phyloP scores from a whole-genome alignment of 2,113 vertebrate species.

The Cynocephalus volans region DNA sequence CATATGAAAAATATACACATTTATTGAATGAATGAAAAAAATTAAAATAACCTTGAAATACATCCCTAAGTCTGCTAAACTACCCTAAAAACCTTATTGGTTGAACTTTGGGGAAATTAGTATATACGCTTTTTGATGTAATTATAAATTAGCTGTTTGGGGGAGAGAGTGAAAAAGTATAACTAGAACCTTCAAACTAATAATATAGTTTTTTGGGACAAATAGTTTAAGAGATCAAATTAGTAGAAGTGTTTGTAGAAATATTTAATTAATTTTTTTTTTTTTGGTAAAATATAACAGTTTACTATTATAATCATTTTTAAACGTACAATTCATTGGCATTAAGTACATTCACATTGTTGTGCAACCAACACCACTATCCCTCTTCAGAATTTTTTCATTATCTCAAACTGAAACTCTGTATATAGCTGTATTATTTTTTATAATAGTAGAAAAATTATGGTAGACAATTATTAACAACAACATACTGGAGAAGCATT shows the following conservation, averaged over 20 bases:
- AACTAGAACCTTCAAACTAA: conserved; percentile 29
- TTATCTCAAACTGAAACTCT: conserved; percentile 25
- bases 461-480: not conserved
- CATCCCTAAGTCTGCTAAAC: not conserved
- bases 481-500: not conserved
- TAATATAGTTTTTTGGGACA: not conserved
- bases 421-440: not conserved
- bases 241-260: not conserved
- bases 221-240: not conserved
- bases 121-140: conserved; percentile 3
- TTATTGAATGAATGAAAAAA: conserved; percentile 49
- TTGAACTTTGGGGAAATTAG: not conserved
- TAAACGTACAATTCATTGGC: not conserved
- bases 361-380: not conserved
- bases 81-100: not conserved
- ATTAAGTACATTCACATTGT: not conserved
- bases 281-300: not conserved
- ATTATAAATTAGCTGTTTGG: conserved; percentile 1
- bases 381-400: not conserved
- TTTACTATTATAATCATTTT: conserved; percentile 32
- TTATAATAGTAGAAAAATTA: conserved; percentile 34
- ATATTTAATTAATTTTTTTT: conserved; percentile 38
- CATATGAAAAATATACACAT: not conserved
- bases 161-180: not conserved
- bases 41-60: not conserved